Conservation (phyloP, 1,140 invertebrate genomes). For the Diplogasteroides magnus region DNA sequence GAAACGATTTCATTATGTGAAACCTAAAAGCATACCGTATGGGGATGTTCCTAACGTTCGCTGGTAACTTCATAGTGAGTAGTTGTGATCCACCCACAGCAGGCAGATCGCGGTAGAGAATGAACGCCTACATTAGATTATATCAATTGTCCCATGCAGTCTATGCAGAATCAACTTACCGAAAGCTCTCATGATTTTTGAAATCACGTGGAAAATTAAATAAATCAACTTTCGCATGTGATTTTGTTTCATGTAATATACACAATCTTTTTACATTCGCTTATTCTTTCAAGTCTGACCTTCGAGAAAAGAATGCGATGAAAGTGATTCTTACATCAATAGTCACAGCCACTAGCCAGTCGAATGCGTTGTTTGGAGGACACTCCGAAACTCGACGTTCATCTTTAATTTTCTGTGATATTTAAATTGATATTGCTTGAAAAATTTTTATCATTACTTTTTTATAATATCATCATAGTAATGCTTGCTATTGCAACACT, state of each 20-base stretch:
- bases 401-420: neutral
- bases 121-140: slow-evolving; percentile 36
- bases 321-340: slow-evolving; percentile 17
- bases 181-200: too few relatives aligned
- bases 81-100: slow-evolving; percentile 21
- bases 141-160: too few relatives aligned
- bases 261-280: neutral
- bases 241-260: slow-evolving; percentile 1
- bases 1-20: too few relatives aligned
- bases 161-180: too few relatives aligned
- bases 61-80: slow-evolving; percentile 31
- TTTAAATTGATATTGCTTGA: too few relatives aligned
- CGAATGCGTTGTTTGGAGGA: neutral
- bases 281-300: slow-evolving; percentile 2
- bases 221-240: neutral
- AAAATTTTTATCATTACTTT: too few relatives aligned
- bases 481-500: too few relatives aligned
- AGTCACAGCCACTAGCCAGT: slow-evolving; percentile 25
- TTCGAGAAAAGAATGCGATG: too few relatives aligned
- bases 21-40: slow-evolving; percentile 7
- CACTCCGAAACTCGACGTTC: neutral
- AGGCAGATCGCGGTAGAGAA: slow-evolving; percentile 32
- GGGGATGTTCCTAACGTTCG: slow-evolving; percentile 44
- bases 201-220: too few relatives aligned
- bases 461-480: too few relatives aligned